Conservation (phyloP, 2,113 vertebrate species). For the Alces alces region DNA sequence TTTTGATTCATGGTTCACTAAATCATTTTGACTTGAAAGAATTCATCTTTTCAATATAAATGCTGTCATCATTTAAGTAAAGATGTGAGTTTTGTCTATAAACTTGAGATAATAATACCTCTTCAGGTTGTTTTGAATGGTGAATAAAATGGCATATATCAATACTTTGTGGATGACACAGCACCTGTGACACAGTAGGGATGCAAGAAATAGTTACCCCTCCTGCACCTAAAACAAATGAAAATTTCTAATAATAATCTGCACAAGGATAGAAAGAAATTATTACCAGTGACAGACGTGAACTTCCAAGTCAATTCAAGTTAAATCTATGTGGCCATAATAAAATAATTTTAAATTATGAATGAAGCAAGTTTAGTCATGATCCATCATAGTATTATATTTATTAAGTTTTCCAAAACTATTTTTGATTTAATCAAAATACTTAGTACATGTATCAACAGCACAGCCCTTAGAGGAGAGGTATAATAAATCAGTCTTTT, state of each 20-base stretch:
- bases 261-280: conserved; percentile 43
- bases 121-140: background rate
- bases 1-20: background rate
- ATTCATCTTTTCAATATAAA: background rate
- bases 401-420: conserved; percentile 21
- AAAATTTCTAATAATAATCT: background rate
- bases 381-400: background rate
- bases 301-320: conserved; percentile 52
- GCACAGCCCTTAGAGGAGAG: background rate
- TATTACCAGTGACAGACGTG: conserved; percentile 44
- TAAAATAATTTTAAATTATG: conserved; percentile 51
- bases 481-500: background rate
- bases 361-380: conserved; percentile 46
- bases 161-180: background rate
- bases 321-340: conserved; percentile 38
- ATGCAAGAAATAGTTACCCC: background rate
- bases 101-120: background rate
- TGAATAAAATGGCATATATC: background rate
- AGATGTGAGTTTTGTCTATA: background rate
- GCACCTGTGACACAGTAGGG: background rate
- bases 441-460: conserved; percentile 33
- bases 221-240: background rate
- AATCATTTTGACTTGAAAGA: background rate
- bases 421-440: conserved; percentile 32
- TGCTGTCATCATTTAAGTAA: background rate